phyloP scores from a whole-genome alignment of 2,888 invertebrate genomes.

The Caenorhabditis japonica region DNA sequence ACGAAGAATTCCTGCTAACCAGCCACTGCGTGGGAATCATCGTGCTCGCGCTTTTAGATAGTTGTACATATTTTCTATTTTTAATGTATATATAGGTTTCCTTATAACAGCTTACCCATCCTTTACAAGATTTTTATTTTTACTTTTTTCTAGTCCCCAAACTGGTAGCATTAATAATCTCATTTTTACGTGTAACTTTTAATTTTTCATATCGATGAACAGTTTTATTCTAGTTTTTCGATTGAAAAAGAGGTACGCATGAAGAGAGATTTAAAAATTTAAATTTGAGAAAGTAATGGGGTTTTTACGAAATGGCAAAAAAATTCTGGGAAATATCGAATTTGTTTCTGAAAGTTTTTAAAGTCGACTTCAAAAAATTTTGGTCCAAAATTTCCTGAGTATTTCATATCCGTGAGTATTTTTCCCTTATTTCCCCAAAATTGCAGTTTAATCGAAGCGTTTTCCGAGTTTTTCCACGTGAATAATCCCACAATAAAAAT shows the following conservation, averaged over 20 bases:
- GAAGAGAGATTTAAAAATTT: background rate
- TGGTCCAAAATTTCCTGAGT: too few species aligned
- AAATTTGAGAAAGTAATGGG: too few species aligned
- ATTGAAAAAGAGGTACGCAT: background rate
- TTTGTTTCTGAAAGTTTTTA: too few species aligned
- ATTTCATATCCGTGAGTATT: too few species aligned
- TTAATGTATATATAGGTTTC: conserved; percentile 3
- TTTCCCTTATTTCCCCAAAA: too few species aligned
- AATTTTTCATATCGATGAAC: background rate
- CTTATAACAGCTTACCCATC: background rate
- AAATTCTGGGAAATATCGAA: too few species aligned
- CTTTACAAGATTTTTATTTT: background rate
- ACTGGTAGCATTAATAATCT: background rate
- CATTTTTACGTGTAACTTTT: background rate
- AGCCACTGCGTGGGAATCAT: background rate
- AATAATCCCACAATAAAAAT: too few species aligned
- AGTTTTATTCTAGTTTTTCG: background rate
- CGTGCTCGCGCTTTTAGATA: conserved; percentile 15
- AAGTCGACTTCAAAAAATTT: too few species aligned
- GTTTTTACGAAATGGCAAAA: too few species aligned
- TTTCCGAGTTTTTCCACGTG: too few species aligned
- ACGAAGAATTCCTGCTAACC: too few species aligned
- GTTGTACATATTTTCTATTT: background rate
- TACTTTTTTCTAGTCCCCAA: background rate
- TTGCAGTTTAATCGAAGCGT: too few species aligned